These are phyloP conservation scores for Danaus chrysippus DNA, from an alignment of 2,888 invertebrate species.

Conservation along the genomic window DNA sequence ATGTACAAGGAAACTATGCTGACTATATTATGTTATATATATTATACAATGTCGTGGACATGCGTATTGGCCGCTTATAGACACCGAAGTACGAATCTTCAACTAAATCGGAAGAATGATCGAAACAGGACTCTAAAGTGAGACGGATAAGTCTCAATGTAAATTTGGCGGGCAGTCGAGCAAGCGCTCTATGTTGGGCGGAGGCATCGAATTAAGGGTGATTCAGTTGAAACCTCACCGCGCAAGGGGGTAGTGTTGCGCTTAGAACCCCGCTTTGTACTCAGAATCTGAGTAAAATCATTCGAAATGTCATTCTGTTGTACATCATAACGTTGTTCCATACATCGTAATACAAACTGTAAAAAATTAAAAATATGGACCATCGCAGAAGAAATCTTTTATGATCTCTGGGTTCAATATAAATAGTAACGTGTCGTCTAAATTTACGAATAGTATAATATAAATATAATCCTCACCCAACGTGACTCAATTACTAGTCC, in stretches of 20 bases:
- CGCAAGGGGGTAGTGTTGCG: constrained; percentile 65
- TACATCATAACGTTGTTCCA: constrained; percentile 10
- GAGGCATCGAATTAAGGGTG: constrained; percentile 74
- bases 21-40: constrained; percentile 63
- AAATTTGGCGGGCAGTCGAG: constrained; percentile 45
- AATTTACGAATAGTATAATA: constrained; percentile 38
- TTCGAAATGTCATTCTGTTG: constrained; percentile 62
- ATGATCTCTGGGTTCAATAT: constrained; percentile 46
- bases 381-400: constrained; percentile 32
- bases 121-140: constrained; percentile 45
- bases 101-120: constrained; percentile 47
- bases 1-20: constrained; percentile 74
- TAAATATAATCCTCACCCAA: constrained; percentile 31
- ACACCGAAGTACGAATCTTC: constrained; percentile 72
- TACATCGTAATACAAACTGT: constrained; percentile 28
- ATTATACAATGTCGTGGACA: constrained; percentile 73
- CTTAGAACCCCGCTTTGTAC: constrained; percentile 55
- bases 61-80: constrained; percentile 76
- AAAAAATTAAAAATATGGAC: constrained; percentile 26
- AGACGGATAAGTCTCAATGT: constrained; percentile 40
- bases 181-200: constrained; percentile 78
- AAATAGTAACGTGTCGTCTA: constrained; percentile 58
- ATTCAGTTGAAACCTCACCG: constrained; percentile 75
- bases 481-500: constrained; percentile 38
- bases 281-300: constrained; percentile 65